Evolutionary conservation across 2,113 vertebrate species (phyloP).

Genomic region (Numida meleagris): DNA sequence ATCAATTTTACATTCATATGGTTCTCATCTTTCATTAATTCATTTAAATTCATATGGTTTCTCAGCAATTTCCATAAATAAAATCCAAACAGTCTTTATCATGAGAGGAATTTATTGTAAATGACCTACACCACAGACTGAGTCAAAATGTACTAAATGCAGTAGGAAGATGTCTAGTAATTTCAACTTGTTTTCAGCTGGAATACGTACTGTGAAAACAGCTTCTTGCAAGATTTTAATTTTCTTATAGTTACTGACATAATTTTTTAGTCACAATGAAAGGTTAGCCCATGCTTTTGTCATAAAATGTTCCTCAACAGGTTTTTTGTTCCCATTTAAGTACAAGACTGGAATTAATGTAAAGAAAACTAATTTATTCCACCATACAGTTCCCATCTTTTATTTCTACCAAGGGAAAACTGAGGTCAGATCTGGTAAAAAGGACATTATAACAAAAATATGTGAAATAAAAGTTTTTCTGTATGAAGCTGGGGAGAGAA

Average conservation of each 20-base stretch:
- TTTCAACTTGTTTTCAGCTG: background rate
- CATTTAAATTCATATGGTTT: background rate
- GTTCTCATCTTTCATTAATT: background rate
- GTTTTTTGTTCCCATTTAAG: background rate
- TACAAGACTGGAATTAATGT: background rate
- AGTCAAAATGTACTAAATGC: background rate
- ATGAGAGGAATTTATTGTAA: background rate
- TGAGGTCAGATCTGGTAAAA: background rate
- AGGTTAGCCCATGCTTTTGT: background rate
- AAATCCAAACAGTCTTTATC: rapidly evolving
- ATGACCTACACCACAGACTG: background rate
- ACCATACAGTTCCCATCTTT: background rate
- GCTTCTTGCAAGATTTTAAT: rapidly evolving
- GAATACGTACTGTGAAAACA: background rate
- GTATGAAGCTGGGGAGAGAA: background rate
- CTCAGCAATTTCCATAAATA: background rate
- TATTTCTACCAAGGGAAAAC: background rate
- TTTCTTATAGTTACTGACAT: background rate
- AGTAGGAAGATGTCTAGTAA: background rate
- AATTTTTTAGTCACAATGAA: background rate
- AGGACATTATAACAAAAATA: background rate
- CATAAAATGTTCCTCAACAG: rapidly evolving
- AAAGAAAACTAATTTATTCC: background rate
- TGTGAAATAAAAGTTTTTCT: background rate
- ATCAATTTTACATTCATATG: background rate